Conservation (phyloP, 2,888 invertebrate species). For the Lysandra coridon region DNA sequence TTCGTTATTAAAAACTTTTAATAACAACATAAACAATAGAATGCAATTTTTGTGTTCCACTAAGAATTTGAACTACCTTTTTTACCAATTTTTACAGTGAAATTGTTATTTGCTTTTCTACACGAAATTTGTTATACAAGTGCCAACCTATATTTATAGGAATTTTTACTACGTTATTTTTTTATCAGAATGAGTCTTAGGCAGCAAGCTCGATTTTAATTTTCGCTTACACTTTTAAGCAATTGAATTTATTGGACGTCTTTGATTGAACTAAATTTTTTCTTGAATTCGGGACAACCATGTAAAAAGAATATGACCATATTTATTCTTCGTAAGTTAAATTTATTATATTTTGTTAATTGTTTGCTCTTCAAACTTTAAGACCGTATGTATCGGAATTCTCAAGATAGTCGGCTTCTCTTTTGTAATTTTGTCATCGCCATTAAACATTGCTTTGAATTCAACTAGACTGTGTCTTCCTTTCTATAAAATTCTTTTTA, state of each 20-base stretch:
- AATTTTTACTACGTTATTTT: no score
- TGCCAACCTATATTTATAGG: no score
- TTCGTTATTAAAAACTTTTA: constrained; percentile 25
- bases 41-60: constrained; percentile 4
- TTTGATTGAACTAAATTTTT: no score
- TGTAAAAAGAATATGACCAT: no score
- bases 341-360: no score
- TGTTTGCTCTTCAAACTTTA: background rate
- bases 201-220: no score
- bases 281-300: no score
- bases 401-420: constrained; percentile 23
- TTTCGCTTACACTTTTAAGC: no score
- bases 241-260: no score
- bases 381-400: constrained; percentile 12
- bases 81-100: background rate
- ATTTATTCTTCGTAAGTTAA: no score
- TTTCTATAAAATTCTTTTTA: background rate
- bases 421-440: constrained; percentile 52
- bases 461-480: background rate
- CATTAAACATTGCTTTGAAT: constrained; percentile 26
- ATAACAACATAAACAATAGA: constrained; percentile 2
- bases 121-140: background rate
- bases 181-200: no score
- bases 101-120: background rate
- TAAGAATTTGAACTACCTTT: background rate